Evolutionary conservation across 2,888 invertebrate species (phyloP).

Genomic region (Emmelina monodactyla): DNA sequence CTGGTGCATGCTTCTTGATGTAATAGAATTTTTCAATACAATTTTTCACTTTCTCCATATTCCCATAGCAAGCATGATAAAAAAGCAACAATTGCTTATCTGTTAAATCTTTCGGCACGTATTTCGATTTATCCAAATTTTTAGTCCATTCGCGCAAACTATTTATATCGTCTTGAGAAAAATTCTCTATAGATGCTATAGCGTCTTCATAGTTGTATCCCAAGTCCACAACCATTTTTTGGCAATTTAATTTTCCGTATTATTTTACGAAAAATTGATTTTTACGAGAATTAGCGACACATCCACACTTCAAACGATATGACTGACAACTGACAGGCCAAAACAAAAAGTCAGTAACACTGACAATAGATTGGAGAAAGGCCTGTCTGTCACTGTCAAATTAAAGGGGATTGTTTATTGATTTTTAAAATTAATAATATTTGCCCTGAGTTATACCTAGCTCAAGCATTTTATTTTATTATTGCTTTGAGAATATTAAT

Average conservation of each 20-base stretch:
- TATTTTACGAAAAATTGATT: too few species aligned
- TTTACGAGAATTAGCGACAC: slow-evolving; percentile 22
- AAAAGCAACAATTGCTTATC: slow-evolving; percentile 72
- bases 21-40: slow-evolving; percentile 71
- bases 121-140: slow-evolving; percentile 52
- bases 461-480: too few species aligned
- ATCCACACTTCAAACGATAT: slow-evolving; percentile 23
- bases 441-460: too few species aligned
- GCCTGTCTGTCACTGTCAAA: too few species aligned
- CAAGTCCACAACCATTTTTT: slow-evolving; percentile 49
- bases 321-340: slow-evolving; percentile 29
- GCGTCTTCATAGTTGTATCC: slow-evolving; percentile 50
- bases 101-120: slow-evolving; percentile 55
- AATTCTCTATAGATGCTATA: slow-evolving; percentile 48
- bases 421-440: too few species aligned
- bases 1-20: slow-evolving; percentile 65
- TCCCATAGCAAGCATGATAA: slow-evolving; percentile 70
- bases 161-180: slow-evolving; percentile 56
- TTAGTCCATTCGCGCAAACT: slow-evolving; percentile 51
- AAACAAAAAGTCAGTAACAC: too few species aligned
- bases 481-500: too few species aligned
- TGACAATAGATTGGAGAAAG: too few species aligned
- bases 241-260: too few species aligned
- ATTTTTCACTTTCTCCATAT: slow-evolving; percentile 64
- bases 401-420: too few species aligned